phyloP scores from a whole-genome alignment of 2,797 vertebrate genomes.

The Carapus acus region DNA sequence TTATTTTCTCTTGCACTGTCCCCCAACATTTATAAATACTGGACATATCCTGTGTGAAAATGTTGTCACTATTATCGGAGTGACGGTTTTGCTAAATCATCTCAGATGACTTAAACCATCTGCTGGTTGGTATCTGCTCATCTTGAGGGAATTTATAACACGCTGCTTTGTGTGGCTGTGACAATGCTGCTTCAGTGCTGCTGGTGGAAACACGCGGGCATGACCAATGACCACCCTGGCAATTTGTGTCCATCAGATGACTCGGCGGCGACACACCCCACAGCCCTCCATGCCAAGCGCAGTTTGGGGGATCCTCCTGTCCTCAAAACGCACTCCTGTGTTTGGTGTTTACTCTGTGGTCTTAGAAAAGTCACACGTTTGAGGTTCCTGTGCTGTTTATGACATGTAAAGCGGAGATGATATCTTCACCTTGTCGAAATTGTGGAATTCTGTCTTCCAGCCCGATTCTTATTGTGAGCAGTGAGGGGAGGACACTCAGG shows the following conservation, averaged over 20 bases:
- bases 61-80: too few species aligned
- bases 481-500: slow-evolving; percentile 48
- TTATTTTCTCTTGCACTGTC: too few species aligned
- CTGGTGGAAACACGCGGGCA: slow-evolving; percentile 34
- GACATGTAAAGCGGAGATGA: neutral
- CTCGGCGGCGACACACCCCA: slow-evolving; percentile 28
- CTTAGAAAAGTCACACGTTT: too few species aligned
- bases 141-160: slow-evolving; percentile 34
- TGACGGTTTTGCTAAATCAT: too few species aligned
- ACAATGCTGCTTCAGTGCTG: slow-evolving; percentile 56
- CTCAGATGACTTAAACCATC: neutral
- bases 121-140: slow-evolving; percentile 25
- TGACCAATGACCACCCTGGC: slow-evolving; percentile 56
- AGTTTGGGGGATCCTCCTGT: too few species aligned
- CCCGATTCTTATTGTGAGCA: slow-evolving; percentile 5
- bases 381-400: too few species aligned
- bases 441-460: neutral
- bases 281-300: neutral
- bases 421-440: too few species aligned
- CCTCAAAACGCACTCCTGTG: too few species aligned
- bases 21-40: too few species aligned
- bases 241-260: slow-evolving; percentile 50
- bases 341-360: too few species aligned
- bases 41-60: too few species aligned
- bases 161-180: slow-evolving; percentile 30